Percentiles rank a stretch among this genome's conserved stretches.
These are phyloP conservation scores for Nylanderia fulva DNA, from an alignment of 1,140 invertebrate species.

Conservation along the genomic window DNA sequence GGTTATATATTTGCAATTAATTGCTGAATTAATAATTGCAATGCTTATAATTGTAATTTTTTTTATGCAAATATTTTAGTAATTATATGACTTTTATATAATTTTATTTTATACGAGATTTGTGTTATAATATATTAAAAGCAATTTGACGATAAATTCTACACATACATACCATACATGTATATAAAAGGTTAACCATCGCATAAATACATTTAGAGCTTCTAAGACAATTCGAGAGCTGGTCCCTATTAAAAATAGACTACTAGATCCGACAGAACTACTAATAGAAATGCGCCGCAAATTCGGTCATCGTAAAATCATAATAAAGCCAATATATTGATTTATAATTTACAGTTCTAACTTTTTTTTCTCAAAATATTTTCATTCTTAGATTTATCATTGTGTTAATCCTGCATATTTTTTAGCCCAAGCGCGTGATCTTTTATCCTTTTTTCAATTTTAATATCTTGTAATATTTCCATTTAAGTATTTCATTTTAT, in stretches of 20 bases:
- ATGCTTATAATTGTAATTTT: neutral
- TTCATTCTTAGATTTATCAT: neutral
- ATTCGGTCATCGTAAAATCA: constrained; percentile 1
- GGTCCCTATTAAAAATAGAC: constrained; percentile 60
- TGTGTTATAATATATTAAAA: constrained; percentile 1
- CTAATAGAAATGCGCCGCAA: neutral
- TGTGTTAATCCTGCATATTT: neutral
- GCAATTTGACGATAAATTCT: neutral
- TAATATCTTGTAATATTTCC: neutral
- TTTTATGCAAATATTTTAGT: neutral
- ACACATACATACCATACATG: neutral
- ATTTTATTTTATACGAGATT: neutral
- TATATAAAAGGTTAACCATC: constrained; percentile 28
- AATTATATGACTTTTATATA: neutral
- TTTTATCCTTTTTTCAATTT: neutral
- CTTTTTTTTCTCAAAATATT: neutral
- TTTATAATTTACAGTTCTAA: neutral
- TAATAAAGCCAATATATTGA: constrained; percentile 15
- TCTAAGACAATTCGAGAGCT: constrained; percentile 42
- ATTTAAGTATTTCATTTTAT: neutral
- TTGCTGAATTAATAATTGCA: constrained; percentile 19
- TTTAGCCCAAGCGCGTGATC: neutral
- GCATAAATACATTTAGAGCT: constrained; percentile 33
- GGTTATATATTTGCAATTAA: neutral
- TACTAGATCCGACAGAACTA: neutral